Evolutionary conservation across 2,113 vertebrate species (phyloP), one percentile per base, ranked within the genome.

Genomic region (Mesoclemmys tuberculata): DNA sequence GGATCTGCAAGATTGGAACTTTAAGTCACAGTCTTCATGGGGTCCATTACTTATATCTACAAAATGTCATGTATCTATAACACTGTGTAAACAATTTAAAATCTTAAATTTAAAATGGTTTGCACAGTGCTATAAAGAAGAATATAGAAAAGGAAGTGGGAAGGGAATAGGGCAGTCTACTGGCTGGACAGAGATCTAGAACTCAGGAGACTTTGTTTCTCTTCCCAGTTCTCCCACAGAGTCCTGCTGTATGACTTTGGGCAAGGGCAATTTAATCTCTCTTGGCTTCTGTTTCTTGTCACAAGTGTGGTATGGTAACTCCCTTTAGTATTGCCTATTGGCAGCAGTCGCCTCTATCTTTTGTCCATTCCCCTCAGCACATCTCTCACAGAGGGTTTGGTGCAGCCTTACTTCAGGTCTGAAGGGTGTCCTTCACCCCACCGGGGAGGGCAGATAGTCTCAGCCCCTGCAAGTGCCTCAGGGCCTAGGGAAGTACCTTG

Each of bases 141-240:
- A 52, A 52, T 52, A 78, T 18, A 2, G 0, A 71, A 61, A 2
- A 78, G 1, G 10, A 78, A 29, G 8, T 35, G 68, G 9, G 14
- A 5, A 81, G 2, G 61, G 18, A 92, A 48, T 4, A 80, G 1
- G n/a, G 3, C 21, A 1, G 5, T 4, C 48, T 2, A 31, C 2
- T 86, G 41, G 31, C 68, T 14, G 55, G 6, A 0, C n/a, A 77
- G 2, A 27, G 4, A 79, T 58, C 16, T 0, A 0, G 3, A 48
- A 1, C 1, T 88, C 1, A 46, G 41, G 41, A 27, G 26, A 77
- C 24, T 44, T 44, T 27, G 38, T 16, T 44, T 77, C 26, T 77
- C 22, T 44, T 77, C 74, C 2, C 21, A 44, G 41, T 11, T 75
- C 38, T 35, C 31, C 61, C 31, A 35, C 35, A 8, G 7, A 38